These are phyloP conservation scores for Patiria pectinifera DNA, from an alignment of 53 echinoderm and acorn worm genomes.

Conservation along the genomic window DNA sequence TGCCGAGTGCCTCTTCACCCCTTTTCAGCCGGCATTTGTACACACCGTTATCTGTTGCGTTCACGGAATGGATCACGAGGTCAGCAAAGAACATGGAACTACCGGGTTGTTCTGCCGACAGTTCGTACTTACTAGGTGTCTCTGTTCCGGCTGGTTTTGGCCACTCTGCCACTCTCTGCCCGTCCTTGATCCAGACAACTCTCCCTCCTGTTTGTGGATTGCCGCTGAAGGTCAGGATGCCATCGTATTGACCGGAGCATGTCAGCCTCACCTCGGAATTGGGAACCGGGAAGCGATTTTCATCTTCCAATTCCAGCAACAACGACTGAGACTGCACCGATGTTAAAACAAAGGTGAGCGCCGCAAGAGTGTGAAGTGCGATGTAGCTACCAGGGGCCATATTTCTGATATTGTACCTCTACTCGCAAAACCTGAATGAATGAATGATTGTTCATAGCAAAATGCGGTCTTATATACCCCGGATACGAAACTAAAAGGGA, in stretches of 20 bases:
- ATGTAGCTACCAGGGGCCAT: too few relatives aligned
- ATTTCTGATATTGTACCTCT: too few relatives aligned
- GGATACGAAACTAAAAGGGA: too few relatives aligned
- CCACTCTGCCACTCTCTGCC: conserved; percentile 6
- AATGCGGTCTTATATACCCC: too few relatives aligned
- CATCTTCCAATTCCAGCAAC: too few relatives aligned
- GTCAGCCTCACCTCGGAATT: neutral
- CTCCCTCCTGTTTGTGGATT: neutral
- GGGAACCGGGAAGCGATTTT: neutral
- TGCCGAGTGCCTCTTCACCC: neutral
- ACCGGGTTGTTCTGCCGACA: neutral
- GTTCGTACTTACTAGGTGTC: neutral
- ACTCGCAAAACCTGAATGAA: too few relatives aligned
- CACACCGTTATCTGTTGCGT: conserved; percentile 30
- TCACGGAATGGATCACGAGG: conserved; percentile 5
- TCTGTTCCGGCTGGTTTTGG: neutral
- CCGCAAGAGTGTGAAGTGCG: too few relatives aligned
- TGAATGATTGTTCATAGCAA: too few relatives aligned
- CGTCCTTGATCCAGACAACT: conserved; percentile 24
- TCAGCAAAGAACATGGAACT: neutral
- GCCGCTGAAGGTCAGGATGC: neutral
- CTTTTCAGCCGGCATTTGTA: neutral
- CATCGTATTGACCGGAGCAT: neutral
- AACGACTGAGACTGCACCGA: neutral
- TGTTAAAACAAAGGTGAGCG: too few relatives aligned